Percentiles rank a stretch among this genome's conserved stretches.
phyloP scores from a whole-genome alignment of 2,113 vertebrate species.

The Empidonax traillii region DNA sequence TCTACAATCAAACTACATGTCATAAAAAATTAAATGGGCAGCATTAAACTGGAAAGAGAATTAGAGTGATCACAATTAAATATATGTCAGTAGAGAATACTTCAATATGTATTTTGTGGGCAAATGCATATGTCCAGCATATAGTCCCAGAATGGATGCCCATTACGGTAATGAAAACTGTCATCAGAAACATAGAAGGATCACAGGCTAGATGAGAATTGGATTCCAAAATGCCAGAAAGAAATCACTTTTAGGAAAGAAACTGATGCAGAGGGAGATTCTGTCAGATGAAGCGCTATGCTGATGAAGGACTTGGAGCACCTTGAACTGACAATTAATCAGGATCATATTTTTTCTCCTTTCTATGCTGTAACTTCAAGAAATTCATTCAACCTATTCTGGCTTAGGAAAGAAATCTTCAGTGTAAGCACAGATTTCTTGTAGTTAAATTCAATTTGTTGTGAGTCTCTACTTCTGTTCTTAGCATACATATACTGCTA shows the following conservation, averaged over 20 bases:
- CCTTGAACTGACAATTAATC: neutral
- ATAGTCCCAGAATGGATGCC: neutral
- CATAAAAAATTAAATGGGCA: neutral
- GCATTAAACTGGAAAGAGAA: neutral
- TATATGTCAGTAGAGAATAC: neutral
- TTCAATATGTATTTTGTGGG: neutral
- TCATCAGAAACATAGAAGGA: neutral
- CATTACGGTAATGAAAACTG: conserved; percentile 2
- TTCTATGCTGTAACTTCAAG: neutral
- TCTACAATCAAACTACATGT: neutral
- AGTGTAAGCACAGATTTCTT: neutral
- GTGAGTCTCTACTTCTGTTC: neutral
- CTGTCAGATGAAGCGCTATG: neutral
- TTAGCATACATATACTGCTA: neutral
- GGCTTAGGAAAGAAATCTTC: neutral
- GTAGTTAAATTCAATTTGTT: neutral
- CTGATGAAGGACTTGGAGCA: neutral
- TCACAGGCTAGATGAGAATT: neutral
- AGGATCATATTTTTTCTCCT: neutral
- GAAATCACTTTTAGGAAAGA: conserved; percentile 1
- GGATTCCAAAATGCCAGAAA: neutral
- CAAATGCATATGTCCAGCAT: neutral
- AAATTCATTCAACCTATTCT: neutral
- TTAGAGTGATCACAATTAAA: neutral
- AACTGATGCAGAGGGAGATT: neutral